Evolutionary conservation across 2,888 invertebrate species (phyloP).

Genomic region (Chymomyza fuscimana): DNA sequence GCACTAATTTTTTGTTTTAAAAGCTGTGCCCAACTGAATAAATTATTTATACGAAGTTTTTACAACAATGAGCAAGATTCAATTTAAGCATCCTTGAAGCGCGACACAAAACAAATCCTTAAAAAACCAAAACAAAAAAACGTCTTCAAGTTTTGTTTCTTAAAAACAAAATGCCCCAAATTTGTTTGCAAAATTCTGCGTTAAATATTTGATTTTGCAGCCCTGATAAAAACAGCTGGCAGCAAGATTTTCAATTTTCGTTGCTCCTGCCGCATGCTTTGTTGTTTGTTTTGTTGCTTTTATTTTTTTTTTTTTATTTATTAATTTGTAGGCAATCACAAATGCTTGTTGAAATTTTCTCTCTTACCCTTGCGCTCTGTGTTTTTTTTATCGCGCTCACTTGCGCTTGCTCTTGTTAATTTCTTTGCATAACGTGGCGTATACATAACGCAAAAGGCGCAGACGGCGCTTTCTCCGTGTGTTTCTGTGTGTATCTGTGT

Average conservation of each 20-base stretch:
- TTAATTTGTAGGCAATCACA: constrained; percentile 1
- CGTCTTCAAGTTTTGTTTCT: not conserved
- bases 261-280: not conserved
- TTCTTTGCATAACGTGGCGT: constrained; percentile 42
- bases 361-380: constrained; percentile 20
- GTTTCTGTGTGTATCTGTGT: not conserved
- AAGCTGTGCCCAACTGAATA: too few relatives aligned
- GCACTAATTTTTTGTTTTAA: too few relatives aligned
- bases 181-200: not conserved
- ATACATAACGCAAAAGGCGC: constrained; percentile 50
- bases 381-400: not conserved
- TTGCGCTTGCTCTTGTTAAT: not conserved
- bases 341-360: not conserved
- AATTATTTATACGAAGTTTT: too few relatives aligned
- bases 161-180: not conserved
- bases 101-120: too few relatives aligned
- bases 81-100: too few relatives aligned
- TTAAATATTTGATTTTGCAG: not conserved
- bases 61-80: too few relatives aligned
- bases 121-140: too few relatives aligned
- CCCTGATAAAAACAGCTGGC: not conserved
- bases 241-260: not conserved
- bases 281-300: not conserved
- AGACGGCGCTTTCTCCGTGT: constrained; percentile 9
- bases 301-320: not conserved